These are phyloP conservation scores for Norana najaformis DNA, from an alignment of 2,888 invertebrate species.

Conservation along the genomic window DNA sequence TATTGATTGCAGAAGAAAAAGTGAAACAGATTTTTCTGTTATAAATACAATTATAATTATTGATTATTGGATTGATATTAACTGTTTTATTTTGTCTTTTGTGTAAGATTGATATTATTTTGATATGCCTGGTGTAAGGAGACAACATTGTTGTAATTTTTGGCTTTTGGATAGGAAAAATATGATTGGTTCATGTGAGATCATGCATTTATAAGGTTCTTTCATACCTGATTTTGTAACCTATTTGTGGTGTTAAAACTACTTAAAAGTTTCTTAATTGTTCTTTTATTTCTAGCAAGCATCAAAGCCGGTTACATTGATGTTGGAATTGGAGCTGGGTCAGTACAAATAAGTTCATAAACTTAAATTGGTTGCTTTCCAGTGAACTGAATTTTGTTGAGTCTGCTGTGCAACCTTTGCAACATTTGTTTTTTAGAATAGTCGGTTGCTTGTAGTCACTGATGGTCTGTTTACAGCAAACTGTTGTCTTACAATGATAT, in stretches of 20 bases:
- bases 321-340: conserved; percentile 58
- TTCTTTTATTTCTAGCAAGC: conserved; percentile 46
- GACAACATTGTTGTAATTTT: not conserved
- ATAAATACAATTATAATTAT: no score
- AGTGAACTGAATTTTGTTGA: not conserved
- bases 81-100: no score
- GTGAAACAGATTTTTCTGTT: no score
- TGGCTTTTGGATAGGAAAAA: not conserved
- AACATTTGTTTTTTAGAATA: not conserved
- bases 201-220: not conserved
- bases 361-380: not conserved
- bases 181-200: not conserved
- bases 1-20: no score
- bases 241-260: not conserved
- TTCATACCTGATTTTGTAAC: not conserved
- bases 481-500: no score
- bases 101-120: no score
- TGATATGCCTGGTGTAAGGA: no score
- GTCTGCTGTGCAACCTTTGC: not conserved
- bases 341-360: conserved; percentile 35
- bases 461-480: no score
- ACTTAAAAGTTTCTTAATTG: not conserved
- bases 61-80: no score
- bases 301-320: conserved; percentile 54
- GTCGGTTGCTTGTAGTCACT: no score